A percentile compares a stretch with the other conserved stretches of the same genome.
phyloP scores from a whole-genome alignment of 2,797 vertebrate genomes.

The Picus viridis region DNA sequence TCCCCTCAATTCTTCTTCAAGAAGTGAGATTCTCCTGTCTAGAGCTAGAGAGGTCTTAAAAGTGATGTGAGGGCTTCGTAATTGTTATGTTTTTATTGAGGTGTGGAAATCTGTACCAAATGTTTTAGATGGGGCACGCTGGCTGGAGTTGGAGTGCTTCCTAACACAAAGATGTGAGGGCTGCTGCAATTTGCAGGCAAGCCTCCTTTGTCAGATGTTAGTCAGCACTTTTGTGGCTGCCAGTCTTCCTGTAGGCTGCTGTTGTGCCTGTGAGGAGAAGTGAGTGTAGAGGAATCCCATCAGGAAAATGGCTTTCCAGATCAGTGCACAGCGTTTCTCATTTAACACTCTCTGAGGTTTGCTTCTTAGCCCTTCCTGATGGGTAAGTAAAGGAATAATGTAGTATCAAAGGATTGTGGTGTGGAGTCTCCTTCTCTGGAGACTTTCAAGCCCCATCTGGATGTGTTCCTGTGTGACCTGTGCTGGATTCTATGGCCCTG shows the following conservation, averaged over 20 bases:
- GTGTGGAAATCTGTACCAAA: not conserved
- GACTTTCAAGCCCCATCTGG: too few relatives aligned
- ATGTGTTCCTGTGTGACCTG: too few relatives aligned
- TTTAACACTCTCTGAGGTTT: not conserved
- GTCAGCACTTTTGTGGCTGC: not conserved
- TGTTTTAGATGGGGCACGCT: not conserved
- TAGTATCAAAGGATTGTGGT: not conserved
- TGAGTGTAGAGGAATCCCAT: not conserved
- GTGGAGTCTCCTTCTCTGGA: too few relatives aligned
- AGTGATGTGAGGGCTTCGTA: not conserved
- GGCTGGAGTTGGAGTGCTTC: not conserved
- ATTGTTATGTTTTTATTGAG: not conserved
- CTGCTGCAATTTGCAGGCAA: not conserved
- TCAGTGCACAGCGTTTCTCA: not conserved
- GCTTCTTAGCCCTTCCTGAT: not conserved
- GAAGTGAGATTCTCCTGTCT: not conserved
- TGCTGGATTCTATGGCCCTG: too few relatives aligned
- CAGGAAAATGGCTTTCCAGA: not conserved
- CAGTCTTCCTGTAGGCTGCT: not conserved
- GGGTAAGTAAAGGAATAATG: not conserved
- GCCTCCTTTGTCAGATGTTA: not conserved
- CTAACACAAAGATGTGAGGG: not conserved
- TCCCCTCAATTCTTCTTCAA: not conserved
- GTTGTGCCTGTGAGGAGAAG: not conserved
- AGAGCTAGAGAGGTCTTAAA: not conserved